A percentile compares a stretch with the other conserved stretches of the same genome.
Evolutionary conservation across 2,113 vertebrate genomes (phyloP).

Genomic region (Cephalopholis sonnerati): DNA sequence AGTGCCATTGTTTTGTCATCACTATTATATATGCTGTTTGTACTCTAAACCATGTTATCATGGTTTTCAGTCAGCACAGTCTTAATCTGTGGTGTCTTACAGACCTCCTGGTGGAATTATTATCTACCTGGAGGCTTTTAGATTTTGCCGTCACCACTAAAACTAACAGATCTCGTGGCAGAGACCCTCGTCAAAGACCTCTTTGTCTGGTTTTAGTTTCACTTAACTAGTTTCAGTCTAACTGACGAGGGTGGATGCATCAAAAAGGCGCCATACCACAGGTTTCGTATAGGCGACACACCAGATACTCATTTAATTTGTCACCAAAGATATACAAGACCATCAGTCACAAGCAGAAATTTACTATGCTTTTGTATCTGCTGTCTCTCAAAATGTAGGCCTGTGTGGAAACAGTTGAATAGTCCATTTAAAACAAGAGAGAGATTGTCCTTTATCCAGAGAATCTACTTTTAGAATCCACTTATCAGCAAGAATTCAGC

Average conservation of each 20-base stretch:
- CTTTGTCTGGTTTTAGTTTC: background rate
- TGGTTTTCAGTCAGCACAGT: background rate
- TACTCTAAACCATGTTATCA: background rate
- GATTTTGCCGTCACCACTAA: background rate
- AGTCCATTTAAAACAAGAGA: background rate
- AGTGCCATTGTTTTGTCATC: background rate
- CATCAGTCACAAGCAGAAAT: background rate
- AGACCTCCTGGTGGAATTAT: background rate
- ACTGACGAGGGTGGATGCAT: background rate
- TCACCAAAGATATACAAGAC: background rate
- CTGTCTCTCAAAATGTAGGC: background rate
- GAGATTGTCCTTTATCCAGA: background rate
- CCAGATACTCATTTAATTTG: background rate
- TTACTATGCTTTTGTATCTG: background rate
- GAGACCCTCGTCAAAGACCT: background rate
- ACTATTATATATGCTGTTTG: background rate
- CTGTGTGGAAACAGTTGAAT: background rate
- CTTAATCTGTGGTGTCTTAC: background rate
- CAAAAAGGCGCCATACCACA: background rate
- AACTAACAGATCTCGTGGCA: background rate
- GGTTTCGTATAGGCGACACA: background rate
- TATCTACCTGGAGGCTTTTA: background rate
- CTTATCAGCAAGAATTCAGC: slow-evolving; percentile 11
- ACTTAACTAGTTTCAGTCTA: background rate
- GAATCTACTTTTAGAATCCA: background rate